Conservation (phyloP, 2,113 vertebrate species). For the Ceuthmochares aereus region DNA sequence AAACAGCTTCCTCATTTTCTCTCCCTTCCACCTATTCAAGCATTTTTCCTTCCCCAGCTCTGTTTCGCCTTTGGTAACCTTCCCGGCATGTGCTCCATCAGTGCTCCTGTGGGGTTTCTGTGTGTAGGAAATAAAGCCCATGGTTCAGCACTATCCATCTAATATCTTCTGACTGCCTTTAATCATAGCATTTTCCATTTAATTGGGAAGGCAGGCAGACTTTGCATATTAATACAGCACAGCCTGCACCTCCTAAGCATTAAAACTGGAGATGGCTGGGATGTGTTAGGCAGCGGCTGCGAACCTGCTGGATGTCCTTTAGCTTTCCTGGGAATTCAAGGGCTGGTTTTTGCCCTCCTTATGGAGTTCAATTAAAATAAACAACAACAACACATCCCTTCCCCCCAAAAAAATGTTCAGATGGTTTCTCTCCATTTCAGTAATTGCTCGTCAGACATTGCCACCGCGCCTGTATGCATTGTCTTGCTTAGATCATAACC, state of each 20-base stretch:
- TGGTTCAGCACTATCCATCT: constrained; percentile 66
- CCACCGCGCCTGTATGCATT: not conserved
- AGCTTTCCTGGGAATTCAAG: not conserved
- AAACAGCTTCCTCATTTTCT: not conserved
- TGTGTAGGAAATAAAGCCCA: constrained; percentile 29
- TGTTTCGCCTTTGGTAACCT: not conserved
- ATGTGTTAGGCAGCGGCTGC: not conserved
- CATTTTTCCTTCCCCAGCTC: constrained; percentile 2
- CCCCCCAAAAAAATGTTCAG: not conserved
- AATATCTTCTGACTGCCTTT: constrained; percentile 68
- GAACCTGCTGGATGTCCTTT: constrained; percentile 11
- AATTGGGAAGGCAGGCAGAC: constrained; percentile 74
- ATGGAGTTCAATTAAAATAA: not conserved
- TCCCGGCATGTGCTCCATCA: constrained; percentile 4
- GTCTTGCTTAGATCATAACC: not conserved
- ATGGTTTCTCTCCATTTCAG: not conserved
- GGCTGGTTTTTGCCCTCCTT: not conserved
- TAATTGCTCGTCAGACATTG: not conserved
- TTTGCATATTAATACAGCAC: constrained; percentile 70
- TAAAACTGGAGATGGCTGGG: not conserved
- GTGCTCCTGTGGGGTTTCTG: constrained; percentile 57
- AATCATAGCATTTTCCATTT: constrained; percentile 73
- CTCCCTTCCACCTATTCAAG: not conserved
- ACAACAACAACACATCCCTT: not conserved
- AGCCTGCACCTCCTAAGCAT: constrained; percentile 19